phyloP scores from a whole-genome alignment of 37 sponge, comb jelly and placozoan genomes.

The Axinella damicornis region DNA sequence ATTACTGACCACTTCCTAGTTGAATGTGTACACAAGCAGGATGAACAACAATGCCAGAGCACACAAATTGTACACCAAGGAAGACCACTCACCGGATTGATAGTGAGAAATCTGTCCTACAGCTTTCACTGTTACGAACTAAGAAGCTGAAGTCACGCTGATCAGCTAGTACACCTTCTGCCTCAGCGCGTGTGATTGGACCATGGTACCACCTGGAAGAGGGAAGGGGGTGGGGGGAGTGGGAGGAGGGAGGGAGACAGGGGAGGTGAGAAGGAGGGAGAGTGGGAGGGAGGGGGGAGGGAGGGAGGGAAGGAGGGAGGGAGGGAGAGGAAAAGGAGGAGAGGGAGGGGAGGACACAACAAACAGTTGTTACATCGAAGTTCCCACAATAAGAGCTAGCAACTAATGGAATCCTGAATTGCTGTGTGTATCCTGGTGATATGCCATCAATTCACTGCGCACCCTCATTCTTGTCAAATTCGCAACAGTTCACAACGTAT shows the following conservation, averaged over 20 bases:
- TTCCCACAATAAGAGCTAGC: not conserved
- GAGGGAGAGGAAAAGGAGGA: not conserved
- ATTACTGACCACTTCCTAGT: too few relatives aligned
- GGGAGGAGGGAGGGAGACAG: not conserved
- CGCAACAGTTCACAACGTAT: too few relatives aligned
- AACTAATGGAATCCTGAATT: too few relatives aligned
- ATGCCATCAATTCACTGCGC: too few relatives aligned
- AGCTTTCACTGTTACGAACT: conserved; percentile 83
- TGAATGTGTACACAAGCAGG: too few relatives aligned
- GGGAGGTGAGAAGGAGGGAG: not conserved
- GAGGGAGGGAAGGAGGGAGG: too few relatives aligned
- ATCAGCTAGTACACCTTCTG: conserved; percentile 57
- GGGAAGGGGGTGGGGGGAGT: not conserved
- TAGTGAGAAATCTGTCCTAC: conserved; percentile 65
- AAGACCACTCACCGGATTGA: conserved; percentile 72
- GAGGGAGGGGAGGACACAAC: not conserved
- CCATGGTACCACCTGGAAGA: conserved; percentile 82
- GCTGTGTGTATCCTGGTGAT: too few relatives aligned
- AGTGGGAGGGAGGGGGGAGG: not conserved
- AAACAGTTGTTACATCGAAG: not conserved
- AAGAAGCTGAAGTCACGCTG: conserved; percentile 84
- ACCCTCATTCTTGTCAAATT: too few relatives aligned
- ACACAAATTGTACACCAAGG: too few relatives aligned
- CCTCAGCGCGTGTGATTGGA: conserved; percentile 52
- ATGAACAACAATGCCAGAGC: too few relatives aligned